Conservation (phyloP, 2,797 vertebrate genomes). For the Chiloscyllium punctatum region DNA sequence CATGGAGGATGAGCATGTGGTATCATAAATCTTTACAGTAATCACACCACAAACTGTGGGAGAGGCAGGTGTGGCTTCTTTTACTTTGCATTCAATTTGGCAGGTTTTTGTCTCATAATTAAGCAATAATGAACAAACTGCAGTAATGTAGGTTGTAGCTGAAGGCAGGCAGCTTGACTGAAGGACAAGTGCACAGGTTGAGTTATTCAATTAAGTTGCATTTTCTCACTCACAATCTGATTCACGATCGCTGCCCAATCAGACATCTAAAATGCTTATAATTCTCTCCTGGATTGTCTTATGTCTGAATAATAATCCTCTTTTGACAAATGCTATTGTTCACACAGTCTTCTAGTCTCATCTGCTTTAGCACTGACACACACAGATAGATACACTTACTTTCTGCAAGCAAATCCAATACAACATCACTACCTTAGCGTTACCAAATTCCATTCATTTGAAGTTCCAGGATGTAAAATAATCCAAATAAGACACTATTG, state of each 20-base stretch:
- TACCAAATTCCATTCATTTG: not conserved
- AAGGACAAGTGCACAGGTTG: conserved; percentile 30
- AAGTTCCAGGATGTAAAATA: not conserved
- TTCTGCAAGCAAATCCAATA: not conserved
- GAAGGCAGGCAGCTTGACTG: conserved; percentile 33
- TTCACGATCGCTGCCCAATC: not conserved
- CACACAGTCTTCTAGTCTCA: not conserved
- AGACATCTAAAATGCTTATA: not conserved
- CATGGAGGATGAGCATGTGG: conserved; percentile 36
- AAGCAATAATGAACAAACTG: conserved; percentile 32
- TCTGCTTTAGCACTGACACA: not conserved
- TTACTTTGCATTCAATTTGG: conserved; percentile 28
- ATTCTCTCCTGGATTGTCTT: not conserved
- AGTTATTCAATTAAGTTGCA: conserved; percentile 2
- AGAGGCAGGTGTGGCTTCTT: conserved; percentile 36
- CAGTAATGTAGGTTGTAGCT: conserved; percentile 22
- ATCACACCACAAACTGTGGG: conserved; percentile 31
- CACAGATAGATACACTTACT: not conserved
- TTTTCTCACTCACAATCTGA: not conserved
- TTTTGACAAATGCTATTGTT: not conserved
- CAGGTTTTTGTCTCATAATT: conserved; percentile 33
- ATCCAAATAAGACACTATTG: not conserved
- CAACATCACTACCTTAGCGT: not conserved
- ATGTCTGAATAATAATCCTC: not conserved
- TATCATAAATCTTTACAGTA: conserved; percentile 38